Evolutionary conservation across 2,888 invertebrate species (phyloP).

Genomic region (Sturmia bella): DNA sequence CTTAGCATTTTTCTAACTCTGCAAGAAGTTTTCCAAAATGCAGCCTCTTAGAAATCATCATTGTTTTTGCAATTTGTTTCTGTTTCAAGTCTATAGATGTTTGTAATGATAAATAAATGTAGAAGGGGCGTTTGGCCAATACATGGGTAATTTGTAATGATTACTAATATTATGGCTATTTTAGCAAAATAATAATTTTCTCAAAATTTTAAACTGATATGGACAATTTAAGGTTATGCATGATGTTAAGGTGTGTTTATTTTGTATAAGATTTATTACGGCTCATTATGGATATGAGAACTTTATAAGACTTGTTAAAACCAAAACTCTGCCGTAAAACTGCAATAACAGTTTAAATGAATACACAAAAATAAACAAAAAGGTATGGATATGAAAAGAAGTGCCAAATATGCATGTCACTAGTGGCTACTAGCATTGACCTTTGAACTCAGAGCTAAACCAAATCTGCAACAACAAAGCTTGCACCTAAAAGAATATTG

Average conservation of each 20-base stretch:
- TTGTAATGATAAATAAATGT: constrained; percentile 58
- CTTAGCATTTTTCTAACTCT: neutral
- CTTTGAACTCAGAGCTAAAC: too few relatives aligned
- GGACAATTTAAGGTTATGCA: neutral
- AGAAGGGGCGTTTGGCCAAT: constrained; percentile 59
- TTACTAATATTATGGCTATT: constrained; percentile 66
- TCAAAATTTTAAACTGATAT: constrained; percentile 22
- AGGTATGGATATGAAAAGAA: too few relatives aligned
- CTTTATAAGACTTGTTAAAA: neutral
- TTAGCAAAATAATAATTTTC: constrained; percentile 56
- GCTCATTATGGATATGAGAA: neutral
- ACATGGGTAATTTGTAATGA: constrained; percentile 64
- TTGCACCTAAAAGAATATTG: too few relatives aligned
- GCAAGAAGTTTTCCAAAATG: constrained; percentile 2
- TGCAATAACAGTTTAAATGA: too few relatives aligned
- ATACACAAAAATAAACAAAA: too few relatives aligned
- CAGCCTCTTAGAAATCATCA: constrained; percentile 39
- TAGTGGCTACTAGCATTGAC: too few relatives aligned
- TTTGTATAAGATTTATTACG: constrained; percentile 1
- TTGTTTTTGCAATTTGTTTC: constrained; percentile 30
- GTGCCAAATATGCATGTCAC: too few relatives aligned
- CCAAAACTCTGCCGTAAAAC: too few relatives aligned
- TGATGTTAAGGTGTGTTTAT: constrained; percentile 14
- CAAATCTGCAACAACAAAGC: too few relatives aligned
- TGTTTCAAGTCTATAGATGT: constrained; percentile 31